Evolutionary conservation across 2,113 vertebrate genomes (phyloP), one percentile per base, ranked within the genome.

Genomic region (Myrmecobius fasciatus): DNA sequence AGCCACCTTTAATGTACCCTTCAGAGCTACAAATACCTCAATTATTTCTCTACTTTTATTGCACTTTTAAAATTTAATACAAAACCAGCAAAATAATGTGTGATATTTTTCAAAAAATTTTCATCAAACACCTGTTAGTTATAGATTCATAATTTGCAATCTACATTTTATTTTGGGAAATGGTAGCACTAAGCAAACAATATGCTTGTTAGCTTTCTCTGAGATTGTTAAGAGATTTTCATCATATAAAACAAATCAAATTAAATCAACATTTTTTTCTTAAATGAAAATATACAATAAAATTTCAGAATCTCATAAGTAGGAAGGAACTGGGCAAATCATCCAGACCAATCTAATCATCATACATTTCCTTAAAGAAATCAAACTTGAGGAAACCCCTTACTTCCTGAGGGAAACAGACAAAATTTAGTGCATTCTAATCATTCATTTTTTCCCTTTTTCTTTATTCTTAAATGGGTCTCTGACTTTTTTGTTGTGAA

Each of bases 1-100:
- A 60, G 3, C 17, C 51, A 43, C 52, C 52, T 43, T 91, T 51
- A 25, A 17, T 49, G 46, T 12, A n/a, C 2, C 2, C 11, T 92
- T 0, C 0, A 91, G 12, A 0, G 28, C 0, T 92, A 17, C 10
- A 48, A 93, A n/a, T 1, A 88, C n/a, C 11, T 75, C 2, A 93
- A 24, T 94, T 48, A 95, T 89, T 17, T 90, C 52, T 75, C n/a
- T 9, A 90, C 1, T 96, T 96, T 95, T 0, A 51, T 24, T 83
- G 17, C 67, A 49, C 56, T 43, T 20, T 47, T 10, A 25, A 91
- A 0, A 75, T 89, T 36, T 0, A 95, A 75, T 53, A 28, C 1
- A 83, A 26, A 92, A 8, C 0, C 48, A 28, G 25, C 0, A 54
- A 52, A 48, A 31, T 90, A 49, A 52, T 75, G 53, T 12, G 17